These are phyloP conservation scores for Dynastes grantii DNA, from an alignment of 2,888 invertebrate genomes.

Conservation along the genomic window DNA sequence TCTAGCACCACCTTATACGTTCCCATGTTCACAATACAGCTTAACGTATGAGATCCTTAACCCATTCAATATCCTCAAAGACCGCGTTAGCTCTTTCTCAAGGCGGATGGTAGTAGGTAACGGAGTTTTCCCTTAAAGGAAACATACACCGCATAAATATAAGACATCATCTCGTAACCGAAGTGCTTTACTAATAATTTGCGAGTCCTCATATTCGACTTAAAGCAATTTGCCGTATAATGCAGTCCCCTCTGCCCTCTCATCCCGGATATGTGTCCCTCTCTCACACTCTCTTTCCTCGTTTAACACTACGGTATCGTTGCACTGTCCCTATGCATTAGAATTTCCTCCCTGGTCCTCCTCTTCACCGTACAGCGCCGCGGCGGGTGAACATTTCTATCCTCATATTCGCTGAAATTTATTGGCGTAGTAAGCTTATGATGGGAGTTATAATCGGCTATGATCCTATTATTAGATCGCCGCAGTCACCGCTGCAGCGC, in stretches of 20 bases:
- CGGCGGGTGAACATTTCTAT: conserved; percentile 53
- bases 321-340: conserved; percentile 51
- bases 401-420: conserved; percentile 64
- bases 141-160: conserved; percentile 11
- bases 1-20: too few species aligned
- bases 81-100: too few species aligned
- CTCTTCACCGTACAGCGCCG: not conserved
- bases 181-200: conserved; percentile 55
- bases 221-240: conserved; percentile 58
- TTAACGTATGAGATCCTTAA: too few species aligned
- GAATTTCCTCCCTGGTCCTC: conserved; percentile 25
- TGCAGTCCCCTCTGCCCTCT: conserved; percentile 52
- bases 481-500: conserved; percentile 54
- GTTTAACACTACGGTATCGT: conserved; percentile 32
- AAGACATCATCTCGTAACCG: not conserved
- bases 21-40: too few species aligned
- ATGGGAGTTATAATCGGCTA: conserved; percentile 69
- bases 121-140: not conserved
- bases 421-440: conserved; percentile 68
- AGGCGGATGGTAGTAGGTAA: too few species aligned
- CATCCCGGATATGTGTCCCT: not conserved
- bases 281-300: not conserved
- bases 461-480: conserved; percentile 70
- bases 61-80: too few species aligned
- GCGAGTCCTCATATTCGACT: conserved; percentile 55